phyloP scores from a whole-genome alignment of 2,888 invertebrate genomes.

The Tubiluchus corallicola region DNA sequence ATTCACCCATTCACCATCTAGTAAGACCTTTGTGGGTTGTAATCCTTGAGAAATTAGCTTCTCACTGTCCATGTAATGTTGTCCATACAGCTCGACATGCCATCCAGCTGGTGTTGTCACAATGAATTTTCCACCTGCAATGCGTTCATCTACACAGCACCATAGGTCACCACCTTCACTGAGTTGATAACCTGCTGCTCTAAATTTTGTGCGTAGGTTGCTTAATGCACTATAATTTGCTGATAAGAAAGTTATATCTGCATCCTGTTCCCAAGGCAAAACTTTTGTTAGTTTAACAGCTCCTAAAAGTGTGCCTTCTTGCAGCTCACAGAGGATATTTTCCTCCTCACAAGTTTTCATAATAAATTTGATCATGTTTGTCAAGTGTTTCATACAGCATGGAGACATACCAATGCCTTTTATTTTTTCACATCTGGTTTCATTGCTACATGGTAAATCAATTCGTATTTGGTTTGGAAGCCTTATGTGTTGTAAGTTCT shows the following conservation, averaged over 20 bases:
- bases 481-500: too few relatives aligned
- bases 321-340: slow-evolving; percentile 19
- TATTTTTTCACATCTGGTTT: too few relatives aligned
- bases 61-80: slow-evolving; percentile 18
- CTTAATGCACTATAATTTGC: slow-evolving; percentile 16
- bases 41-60: slow-evolving; percentile 13
- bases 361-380: slow-evolving; percentile 16
- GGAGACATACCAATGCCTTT: too few relatives aligned
- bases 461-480: too few relatives aligned
- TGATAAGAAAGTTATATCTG: slow-evolving; percentile 18
- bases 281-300: slow-evolving; percentile 24
- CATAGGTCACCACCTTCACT: slow-evolving; percentile 8
- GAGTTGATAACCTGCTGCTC: slow-evolving; percentile 12
- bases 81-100: slow-evolving; percentile 20
- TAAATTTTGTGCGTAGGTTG: slow-evolving; percentile 11
- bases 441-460: too few relatives aligned
- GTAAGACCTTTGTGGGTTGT: slow-evolving; percentile 17
- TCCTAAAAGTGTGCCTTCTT: slow-evolving; percentile 22
- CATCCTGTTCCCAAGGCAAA: slow-evolving; percentile 26
- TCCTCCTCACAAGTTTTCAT: slow-evolving; percentile 15
- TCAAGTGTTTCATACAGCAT: slow-evolving; percentile 12
- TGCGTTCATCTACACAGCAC: slow-evolving; percentile 14
- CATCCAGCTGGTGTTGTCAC: slow-evolving; percentile 16
- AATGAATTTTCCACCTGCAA: slow-evolving; percentile 16
- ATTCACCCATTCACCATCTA: slow-evolving; percentile 20